Evolutionary conservation across 1,140 invertebrate genomes (phyloP), one percentile per base, ranked within the genome.

Genomic region (Diabrotica virgifera): DNA sequence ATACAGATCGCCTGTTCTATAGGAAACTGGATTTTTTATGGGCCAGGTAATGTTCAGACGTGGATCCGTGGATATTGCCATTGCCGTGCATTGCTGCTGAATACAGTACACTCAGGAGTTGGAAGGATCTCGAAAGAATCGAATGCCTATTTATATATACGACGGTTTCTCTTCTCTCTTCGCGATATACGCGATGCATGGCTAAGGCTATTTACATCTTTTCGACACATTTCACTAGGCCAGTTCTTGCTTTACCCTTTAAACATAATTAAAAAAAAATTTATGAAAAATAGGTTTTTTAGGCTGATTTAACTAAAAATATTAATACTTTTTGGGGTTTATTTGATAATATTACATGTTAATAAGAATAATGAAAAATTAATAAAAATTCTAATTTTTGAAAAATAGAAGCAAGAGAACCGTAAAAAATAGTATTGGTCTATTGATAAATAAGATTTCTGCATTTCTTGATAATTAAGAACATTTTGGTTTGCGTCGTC

Each of bases 1-100:
- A 71, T 71, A 71, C 70, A 71, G 70, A 71, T 71, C 66, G 70
- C 70, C 70, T 71, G 62, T 64, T 71, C 66, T 69, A 60, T 69
- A 63, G 59, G 59, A 64, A 71, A 58, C 54, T 65, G 64, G 67
- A 66, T 71, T 71, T 70, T 71, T 71, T 71, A 71, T 71, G 67
- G 67, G 64, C 63, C 66, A 68, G 66, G 69, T 70, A 70, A 70
- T 70, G 69, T 66, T 70, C 67, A 52, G 58, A 64, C 64, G 67
- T 68, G 66, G 69, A 68, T 71, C 40, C 6, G 40, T 10, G 40
- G 40, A 46, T 46, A 46, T 46, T 46, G 40, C 40, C 40, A 46
- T 46, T 46, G 40, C 40, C 40, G 40, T 46, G 40, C 8, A 46
- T 46, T 46, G 40, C 40, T 46, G 40, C 40, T 46, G 40, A 46